Evolutionary conservation across 2,797 vertebrate species (phyloP).

Genomic region (Molothrus aeneus): DNA sequence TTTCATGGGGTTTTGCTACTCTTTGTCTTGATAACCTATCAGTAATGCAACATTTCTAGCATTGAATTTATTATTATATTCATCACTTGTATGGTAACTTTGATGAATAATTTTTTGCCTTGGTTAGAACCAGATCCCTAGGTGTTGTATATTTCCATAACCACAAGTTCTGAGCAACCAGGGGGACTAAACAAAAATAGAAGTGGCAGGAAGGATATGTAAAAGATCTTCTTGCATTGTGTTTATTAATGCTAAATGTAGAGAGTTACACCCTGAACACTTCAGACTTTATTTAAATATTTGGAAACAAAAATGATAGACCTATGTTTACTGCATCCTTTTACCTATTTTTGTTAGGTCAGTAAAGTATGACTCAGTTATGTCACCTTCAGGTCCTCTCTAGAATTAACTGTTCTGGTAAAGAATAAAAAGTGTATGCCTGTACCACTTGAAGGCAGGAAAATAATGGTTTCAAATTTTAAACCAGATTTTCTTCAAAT

Average conservation of each 20-base stretch:
- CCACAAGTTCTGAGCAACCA: background rate
- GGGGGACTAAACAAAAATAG: background rate
- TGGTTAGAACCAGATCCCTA: background rate
- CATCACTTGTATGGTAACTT: rapidly evolving
- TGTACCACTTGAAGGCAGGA: background rate
- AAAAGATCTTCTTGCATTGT: background rate
- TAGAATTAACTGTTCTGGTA: background rate
- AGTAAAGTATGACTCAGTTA: background rate
- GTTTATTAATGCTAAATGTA: background rate
- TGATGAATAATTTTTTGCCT: background rate
- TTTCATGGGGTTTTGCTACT: background rate
- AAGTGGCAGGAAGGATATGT: background rate
- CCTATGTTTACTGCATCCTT: background rate
- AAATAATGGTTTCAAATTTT: background rate
- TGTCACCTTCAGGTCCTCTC: background rate
- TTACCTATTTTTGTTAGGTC: background rate
- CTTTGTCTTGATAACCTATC: background rate
- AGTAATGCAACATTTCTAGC: background rate
- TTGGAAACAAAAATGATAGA: background rate
- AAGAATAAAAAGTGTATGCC: background rate
- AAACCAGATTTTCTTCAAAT: background rate
- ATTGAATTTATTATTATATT: background rate
- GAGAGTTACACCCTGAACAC: background rate
- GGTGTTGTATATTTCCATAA: background rate
- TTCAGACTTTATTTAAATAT: background rate